phyloP scores from a whole-genome alignment of 1,140 invertebrate species.

The Anthonomus grandis region DNA sequence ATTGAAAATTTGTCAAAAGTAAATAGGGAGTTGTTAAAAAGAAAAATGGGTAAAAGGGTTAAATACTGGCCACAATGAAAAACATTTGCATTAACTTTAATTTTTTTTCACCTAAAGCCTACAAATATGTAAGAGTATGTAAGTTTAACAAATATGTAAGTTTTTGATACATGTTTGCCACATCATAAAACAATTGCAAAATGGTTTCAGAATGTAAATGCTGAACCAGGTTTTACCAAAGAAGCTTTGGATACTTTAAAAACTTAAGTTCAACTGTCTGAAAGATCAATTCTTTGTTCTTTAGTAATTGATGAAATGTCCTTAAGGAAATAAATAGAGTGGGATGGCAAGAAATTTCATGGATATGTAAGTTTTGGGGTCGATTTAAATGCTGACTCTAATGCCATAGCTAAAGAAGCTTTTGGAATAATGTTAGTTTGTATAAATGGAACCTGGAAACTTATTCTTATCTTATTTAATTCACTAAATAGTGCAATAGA shows the following conservation, averaged over 20 bases:
- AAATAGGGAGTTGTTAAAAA: neutral
- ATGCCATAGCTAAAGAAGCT: too few relatives aligned
- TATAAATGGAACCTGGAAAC: too few relatives aligned
- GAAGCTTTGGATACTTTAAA: constrained; percentile 11
- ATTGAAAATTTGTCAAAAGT: neutral
- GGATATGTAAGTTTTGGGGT: too few relatives aligned
- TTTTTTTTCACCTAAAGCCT: constrained; percentile 21
- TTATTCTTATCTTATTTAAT: too few relatives aligned
- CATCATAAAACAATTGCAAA: constrained; percentile 3
- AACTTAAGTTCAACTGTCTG: neutral
- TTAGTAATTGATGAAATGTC: constrained; percentile 10
- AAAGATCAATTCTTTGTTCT: neutral
- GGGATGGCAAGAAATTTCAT: too few relatives aligned
- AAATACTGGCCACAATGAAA: constrained; percentile 6
- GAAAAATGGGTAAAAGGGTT: neutral
- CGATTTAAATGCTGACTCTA: too few relatives aligned
- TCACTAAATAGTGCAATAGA: too few relatives aligned
- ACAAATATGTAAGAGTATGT: constrained; percentile 21
- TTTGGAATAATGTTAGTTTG: too few relatives aligned
- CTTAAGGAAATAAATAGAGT: neutral
- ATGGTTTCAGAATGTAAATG: constrained; percentile 8
- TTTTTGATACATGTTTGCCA: constrained; percentile 18
- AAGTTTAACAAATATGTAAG: too few relatives aligned
- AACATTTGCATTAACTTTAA: constrained; percentile 20
- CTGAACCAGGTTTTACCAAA: constrained; percentile 7